These are phyloP conservation scores for Stylophora pistillata DNA, from an alignment of 64 coral and sea anemone species.

Conservation along the genomic window DNA sequence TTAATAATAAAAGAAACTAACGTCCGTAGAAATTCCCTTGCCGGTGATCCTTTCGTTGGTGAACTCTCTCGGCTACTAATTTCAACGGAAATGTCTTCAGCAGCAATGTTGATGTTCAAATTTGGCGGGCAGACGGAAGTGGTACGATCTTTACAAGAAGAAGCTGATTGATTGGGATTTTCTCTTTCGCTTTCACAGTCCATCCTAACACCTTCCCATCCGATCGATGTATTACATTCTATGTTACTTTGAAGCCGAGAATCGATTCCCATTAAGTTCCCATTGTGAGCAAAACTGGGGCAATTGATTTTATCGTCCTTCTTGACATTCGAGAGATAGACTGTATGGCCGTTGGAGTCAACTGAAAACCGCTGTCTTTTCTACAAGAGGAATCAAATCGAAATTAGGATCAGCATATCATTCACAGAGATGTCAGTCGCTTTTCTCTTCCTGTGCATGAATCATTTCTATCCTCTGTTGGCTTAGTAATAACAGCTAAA, in stretches of 20 bases:
- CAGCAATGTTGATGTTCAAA: neutral
- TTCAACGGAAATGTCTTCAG: neutral
- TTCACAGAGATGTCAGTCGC: neutral
- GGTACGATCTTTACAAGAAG: too few species aligned
- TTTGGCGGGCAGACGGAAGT: neutral
- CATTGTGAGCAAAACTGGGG: neutral
- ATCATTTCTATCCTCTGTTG: neutral
- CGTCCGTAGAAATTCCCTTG: constrained; percentile 31
- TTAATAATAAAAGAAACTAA: neutral
- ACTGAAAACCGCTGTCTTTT: constrained; percentile 29
- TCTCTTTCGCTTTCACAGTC: constrained; percentile 3
- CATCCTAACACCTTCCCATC: constrained; percentile 1
- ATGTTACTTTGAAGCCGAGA: constrained; percentile 21
- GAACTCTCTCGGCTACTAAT: neutral
- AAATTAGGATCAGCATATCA: neutral
- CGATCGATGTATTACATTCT: neutral
- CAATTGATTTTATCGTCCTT: neutral
- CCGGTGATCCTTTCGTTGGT: constrained; percentile 8
- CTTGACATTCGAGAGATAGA: neutral
- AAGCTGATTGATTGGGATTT: too few species aligned
- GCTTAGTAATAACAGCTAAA: too few species aligned
- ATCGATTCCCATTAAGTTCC: neutral
- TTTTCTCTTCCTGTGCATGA: neutral
- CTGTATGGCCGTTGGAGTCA: neutral
- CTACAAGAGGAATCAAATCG: neutral